A percentile compares a stretch with the other conserved stretches of the same genome.
These are phyloP conservation scores for Diglossa brunneiventris DNA, from an alignment of 2,113 vertebrate genomes.

Conservation along the genomic window DNA sequence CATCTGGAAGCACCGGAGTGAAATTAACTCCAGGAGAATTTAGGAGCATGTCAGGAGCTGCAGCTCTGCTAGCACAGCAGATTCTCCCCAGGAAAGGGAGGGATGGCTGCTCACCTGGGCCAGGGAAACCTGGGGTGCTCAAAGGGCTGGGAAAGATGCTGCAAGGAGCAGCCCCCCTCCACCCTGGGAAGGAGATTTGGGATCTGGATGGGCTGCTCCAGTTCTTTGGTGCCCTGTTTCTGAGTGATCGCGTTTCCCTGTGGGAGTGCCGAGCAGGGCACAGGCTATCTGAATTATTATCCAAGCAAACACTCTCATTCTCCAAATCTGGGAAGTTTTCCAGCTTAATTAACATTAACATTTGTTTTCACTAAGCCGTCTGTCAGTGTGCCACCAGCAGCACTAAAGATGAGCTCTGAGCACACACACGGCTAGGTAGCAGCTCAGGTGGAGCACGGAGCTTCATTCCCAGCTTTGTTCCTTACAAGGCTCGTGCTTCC, in stretches of 20 bases:
- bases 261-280: background rate
- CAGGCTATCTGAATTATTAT: constrained; percentile 64
- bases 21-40: constrained; percentile 20
- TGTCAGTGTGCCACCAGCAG: constrained; percentile 54
- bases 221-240: background rate
- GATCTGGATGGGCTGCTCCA: rapidly evolving
- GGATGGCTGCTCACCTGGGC: background rate
- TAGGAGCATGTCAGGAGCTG: background rate
- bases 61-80: background rate
- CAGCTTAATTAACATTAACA: constrained; percentile 67
- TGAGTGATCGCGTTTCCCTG: background rate
- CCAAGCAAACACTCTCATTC: constrained; percentile 57
- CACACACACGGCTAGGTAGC: background rate
- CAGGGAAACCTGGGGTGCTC: background rate
- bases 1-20: background rate
- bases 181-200: background rate
- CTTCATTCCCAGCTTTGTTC: constrained; percentile 37
- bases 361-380: constrained; percentile 67
- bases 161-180: background rate
- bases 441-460: constrained; percentile 36
- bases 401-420: constrained; percentile 32
- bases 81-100: background rate
- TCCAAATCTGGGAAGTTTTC: constrained; percentile 66
- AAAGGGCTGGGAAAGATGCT: background rate
- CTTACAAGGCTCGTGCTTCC: constrained; percentile 31